A percentile compares a stretch with the other conserved stretches of the same genome.
Evolutionary conservation across 2,888 invertebrate species (phyloP).

Genomic region (Acronicta aceris): DNA sequence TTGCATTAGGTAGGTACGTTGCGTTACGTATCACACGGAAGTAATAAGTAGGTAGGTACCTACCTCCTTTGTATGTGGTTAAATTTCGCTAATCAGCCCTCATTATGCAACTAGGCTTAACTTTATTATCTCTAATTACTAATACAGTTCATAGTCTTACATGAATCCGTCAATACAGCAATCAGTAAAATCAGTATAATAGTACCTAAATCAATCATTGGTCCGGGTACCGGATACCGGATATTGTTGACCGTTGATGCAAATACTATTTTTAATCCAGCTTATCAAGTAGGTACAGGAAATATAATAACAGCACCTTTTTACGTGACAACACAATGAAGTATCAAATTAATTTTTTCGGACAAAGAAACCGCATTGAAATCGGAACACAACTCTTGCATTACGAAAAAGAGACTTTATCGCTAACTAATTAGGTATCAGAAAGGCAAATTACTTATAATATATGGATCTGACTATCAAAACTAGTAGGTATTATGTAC

Average conservation of each 20-base stretch:
- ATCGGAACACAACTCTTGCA: slow-evolving; percentile 9
- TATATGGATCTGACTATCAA: not conserved
- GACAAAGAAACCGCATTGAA: slow-evolving; percentile 36
- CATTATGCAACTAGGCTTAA: not conserved
- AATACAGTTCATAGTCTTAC: not conserved
- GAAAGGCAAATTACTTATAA: not conserved
- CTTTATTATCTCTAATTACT: not conserved
- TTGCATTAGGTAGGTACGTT: too few relatives aligned
- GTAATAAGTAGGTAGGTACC: too few relatives aligned
- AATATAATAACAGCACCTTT: slow-evolving; percentile 14
- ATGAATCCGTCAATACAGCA: too few relatives aligned
- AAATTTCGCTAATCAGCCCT: not conserved
- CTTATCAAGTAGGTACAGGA: slow-evolving; percentile 11
- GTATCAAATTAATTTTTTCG: slow-evolving; percentile 37
- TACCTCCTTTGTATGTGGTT: too few relatives aligned
- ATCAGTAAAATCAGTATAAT: too few relatives aligned
- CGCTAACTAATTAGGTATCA: not conserved
- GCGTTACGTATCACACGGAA: too few relatives aligned
- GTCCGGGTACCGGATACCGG: too few relatives aligned
- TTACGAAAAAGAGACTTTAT: slow-evolving; percentile 14
- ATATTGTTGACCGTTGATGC: too few relatives aligned
- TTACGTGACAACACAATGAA: slow-evolving; percentile 40
- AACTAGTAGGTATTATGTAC: not conserved
- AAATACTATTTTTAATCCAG: not conserved
- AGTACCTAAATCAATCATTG: too few relatives aligned